These are phyloP conservation scores for Rapana venosa DNA, from an alignment of 2,888 invertebrate genomes.

Conservation along the genomic window DNA sequence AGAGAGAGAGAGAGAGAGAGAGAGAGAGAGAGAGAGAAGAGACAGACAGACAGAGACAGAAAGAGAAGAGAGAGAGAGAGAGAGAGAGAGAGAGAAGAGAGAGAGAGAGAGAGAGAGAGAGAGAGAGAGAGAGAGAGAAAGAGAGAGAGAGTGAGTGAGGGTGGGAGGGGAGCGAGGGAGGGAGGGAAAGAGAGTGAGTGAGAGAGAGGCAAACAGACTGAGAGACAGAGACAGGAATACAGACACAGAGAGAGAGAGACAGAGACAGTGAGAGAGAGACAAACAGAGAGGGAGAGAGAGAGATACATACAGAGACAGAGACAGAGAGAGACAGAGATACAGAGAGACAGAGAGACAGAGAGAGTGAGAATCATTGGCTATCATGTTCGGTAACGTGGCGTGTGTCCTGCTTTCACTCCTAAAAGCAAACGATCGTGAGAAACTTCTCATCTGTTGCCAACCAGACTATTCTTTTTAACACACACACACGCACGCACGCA, in stretches of 20 bases:
- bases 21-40: neutral
- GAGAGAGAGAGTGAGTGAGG: neutral
- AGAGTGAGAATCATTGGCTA: neutral
- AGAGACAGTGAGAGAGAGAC: neutral
- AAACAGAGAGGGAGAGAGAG: neutral
- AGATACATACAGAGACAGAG: neutral
- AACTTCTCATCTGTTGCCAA: too few relatives aligned
- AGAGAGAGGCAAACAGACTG: neutral
- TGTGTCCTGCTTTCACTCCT: too few relatives aligned
- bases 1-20: neutral
- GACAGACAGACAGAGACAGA: neutral
- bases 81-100: neutral
- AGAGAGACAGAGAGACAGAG: neutral
- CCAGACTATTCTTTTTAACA: too few relatives aligned
- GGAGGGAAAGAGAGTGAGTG: neutral
- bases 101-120: neutral
- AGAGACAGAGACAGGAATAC: neutral
- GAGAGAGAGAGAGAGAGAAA: neutral
- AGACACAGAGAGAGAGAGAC: neutral
- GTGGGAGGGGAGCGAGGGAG: neutral
- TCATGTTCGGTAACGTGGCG: too few relatives aligned
- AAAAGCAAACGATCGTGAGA: too few relatives aligned
- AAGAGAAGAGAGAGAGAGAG: neutral
- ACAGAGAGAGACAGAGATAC: neutral
- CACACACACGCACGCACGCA: neutral